Evolutionary conservation across 2,888 invertebrate genomes (phyloP), one percentile per base, ranked within the genome.

Genomic region (Scaptomyza caliginosa): DNA sequence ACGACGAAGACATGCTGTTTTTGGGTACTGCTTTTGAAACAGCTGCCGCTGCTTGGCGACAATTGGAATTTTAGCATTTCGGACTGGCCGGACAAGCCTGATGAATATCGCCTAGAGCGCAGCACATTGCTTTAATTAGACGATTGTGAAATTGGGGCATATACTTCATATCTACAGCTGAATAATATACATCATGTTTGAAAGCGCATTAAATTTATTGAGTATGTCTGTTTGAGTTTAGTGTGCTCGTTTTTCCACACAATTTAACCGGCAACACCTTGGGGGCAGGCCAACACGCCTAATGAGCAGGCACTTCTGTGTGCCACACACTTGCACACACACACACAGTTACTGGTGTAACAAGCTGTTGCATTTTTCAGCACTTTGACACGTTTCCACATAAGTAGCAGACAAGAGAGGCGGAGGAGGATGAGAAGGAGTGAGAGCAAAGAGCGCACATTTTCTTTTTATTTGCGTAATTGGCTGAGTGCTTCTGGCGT

Each of bases 341-440:
- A 38, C 54, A 67, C 34, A 45, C 46, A 26, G 11, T 28, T 8
- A 34, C 60, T 36, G 39, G 42, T 3, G 43, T 36, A 58, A 60
- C 56, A 30, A 34, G 65, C 48, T 54, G 60, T 63, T 72, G 82
- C 75, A 79, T 70, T 82, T 79, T 77, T 70, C 68, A 80, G 69
- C 87, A 88, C 88, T 88, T 88, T 75, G 86, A 86, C 86, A 88
- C 88, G 88, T 88, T 83, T 67, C 63, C 66, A 57, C 67, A 67
- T 59, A 70, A 75, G 75, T 67, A 54, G 17, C 45, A 45, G 67
- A 39, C 54, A 40, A 36, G 46, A 45, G 32, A 3, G 19, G 26
- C 10, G n/a, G 10, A 7, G 36, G n/a, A n/a, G n/a, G n/a, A n/a
- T n/a, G n/a, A n/a, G n/a, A n/a, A n/a, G n/a, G n/a, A n/a, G n/a